Evolutionary conservation across 2,797 vertebrate genomes (phyloP).

Genomic region (Thripadectes ignobilis): DNA sequence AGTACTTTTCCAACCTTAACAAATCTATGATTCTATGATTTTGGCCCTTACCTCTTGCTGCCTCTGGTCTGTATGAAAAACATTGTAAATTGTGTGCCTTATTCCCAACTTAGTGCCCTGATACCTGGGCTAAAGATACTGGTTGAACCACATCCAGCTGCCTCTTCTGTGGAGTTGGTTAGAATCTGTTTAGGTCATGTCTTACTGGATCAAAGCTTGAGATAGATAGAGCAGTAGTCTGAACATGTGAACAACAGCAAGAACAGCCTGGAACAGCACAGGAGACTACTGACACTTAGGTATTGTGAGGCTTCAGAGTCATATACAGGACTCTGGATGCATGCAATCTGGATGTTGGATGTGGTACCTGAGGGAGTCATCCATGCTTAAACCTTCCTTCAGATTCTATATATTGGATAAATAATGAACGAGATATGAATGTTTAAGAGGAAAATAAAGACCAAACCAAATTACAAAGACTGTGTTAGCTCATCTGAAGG

Average conservation of each 20-base stretch:
- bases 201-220: background rate
- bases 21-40: background rate
- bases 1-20: background rate
- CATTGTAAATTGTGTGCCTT: accelerated
- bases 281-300: background rate
- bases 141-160: background rate
- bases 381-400: background rate
- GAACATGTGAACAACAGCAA: background rate
- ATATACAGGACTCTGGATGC: background rate
- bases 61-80: background rate
- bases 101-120: background rate
- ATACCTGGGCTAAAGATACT: background rate
- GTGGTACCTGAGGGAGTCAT: background rate
- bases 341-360: background rate
- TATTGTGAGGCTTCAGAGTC: background rate
- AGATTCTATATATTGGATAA: background rate
- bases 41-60: accelerated
- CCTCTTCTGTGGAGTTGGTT: background rate
- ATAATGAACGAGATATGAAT: background rate
- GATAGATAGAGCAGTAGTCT: background rate
- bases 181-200: background rate
- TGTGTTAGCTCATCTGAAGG: background rate
- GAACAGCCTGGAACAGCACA: background rate
- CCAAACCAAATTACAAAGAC: background rate
- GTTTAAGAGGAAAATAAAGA: background rate